Conservation (phyloP, 2,888 invertebrate genomes). For the Nomada fucata region DNA sequence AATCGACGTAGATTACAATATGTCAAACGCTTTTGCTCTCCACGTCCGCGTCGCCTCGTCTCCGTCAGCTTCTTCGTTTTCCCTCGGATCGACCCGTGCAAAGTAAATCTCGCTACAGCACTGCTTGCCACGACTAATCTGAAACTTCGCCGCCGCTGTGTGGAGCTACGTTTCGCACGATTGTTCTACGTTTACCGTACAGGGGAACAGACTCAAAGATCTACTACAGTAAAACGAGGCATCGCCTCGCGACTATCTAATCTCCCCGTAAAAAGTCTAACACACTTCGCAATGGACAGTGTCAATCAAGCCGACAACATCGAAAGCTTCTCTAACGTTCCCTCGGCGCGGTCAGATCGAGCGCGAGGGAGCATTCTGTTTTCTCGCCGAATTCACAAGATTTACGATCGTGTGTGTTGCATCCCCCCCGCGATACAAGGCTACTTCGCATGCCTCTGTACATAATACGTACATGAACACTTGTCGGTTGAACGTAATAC, state of each 20-base stretch:
- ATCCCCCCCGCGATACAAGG: constrained; percentile 13
- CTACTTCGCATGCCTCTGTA: constrained; percentile 58
- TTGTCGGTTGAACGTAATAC: neutral
- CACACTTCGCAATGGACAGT: constrained; percentile 16
- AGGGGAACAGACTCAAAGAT: constrained; percentile 26
- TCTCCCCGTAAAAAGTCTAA: constrained; percentile 38
- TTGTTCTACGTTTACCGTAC: constrained; percentile 45
- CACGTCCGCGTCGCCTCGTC: neutral
- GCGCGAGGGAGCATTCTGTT: constrained; percentile 25
- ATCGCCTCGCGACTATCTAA: constrained; percentile 34
- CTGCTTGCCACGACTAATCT: constrained; percentile 50
- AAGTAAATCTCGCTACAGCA: constrained; percentile 60
- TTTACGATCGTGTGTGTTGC: constrained; percentile 24
- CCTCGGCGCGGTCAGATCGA: constrained; percentile 33
- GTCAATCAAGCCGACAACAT: constrained; percentile 63
- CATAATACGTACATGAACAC: constrained; percentile 36
- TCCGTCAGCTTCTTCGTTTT: neutral
- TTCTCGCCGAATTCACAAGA: constrained; percentile 23
- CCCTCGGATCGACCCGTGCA: neutral
- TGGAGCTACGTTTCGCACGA: constrained; percentile 49
- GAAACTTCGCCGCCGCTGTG: constrained; percentile 31
- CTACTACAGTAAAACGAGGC: constrained; percentile 20
- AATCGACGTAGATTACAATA: neutral
- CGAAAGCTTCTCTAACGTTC: constrained; percentile 58
- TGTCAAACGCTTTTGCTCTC: too few relatives aligned